phyloP scores from a whole-genome alignment of 2,113 vertebrate species.

The Oenanthe melanoleuca region DNA sequence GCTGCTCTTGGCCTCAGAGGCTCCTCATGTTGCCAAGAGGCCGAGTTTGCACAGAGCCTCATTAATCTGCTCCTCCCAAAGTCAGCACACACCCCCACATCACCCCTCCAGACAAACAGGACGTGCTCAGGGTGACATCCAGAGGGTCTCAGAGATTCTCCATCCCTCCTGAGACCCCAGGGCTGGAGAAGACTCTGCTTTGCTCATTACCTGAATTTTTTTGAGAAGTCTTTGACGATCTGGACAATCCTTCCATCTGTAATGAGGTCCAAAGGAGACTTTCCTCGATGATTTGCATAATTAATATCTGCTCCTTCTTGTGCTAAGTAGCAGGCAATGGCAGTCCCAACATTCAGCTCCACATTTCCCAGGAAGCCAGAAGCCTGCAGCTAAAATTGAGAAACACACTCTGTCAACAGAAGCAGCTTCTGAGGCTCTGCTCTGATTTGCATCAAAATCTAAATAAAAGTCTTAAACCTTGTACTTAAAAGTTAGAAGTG shows the following conservation, averaged over 20 bases:
- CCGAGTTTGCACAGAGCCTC: not conserved
- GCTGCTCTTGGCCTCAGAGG: not conserved
- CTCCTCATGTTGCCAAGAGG: not conserved
- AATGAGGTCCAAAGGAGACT: constrained; percentile 89
- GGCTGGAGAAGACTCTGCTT: not conserved
- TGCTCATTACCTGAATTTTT: constrained; percentile 87
- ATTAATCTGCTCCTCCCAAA: not conserved
- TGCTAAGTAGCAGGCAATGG: constrained; percentile 91
- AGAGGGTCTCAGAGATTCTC: not conserved
- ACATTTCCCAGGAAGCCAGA: constrained; percentile 85
- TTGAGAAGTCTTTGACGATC: constrained; percentile 89
- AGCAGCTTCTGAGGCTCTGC: not conserved
- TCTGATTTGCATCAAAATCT: not conserved
- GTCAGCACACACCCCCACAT: not conserved
- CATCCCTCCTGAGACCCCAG: not conserved
- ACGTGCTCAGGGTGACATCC: not conserved
- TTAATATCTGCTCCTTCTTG: constrained; percentile 91
- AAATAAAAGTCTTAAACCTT: not conserved
- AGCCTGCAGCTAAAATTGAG: constrained; percentile 80
- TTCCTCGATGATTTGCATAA: constrained; percentile 95
- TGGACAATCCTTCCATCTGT: constrained; percentile 81
- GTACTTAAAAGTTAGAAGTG: not conserved
- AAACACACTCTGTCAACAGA: not conserved
- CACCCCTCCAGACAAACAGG: not conserved
- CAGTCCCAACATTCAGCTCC: constrained; percentile 86